A percentile compares a stretch with the other conserved stretches of the same genome.
These are phyloP conservation scores for Acrobasis repandana DNA, from an alignment of 2,888 invertebrate species.

Conservation along the genomic window DNA sequence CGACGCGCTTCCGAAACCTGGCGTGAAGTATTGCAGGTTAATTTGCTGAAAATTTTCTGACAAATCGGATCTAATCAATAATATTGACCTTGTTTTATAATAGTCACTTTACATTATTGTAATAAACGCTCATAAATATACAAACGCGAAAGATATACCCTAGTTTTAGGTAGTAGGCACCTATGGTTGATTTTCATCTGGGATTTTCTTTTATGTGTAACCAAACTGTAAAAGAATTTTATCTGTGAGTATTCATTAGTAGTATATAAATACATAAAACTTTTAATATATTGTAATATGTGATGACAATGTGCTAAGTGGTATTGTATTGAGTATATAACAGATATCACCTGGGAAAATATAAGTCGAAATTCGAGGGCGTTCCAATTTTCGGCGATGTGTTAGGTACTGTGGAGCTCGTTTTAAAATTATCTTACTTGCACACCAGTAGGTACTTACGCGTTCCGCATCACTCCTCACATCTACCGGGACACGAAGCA, in stretches of 20 bases:
- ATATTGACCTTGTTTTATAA: slow-evolving; percentile 1
- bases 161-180: neutral
- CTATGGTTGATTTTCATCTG: neutral
- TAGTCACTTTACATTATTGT: neutral
- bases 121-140: neutral
- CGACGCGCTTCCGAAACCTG: slow-evolving; percentile 34
- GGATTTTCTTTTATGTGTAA: neutral
- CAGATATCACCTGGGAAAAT: no score
- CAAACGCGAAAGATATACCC: neutral
- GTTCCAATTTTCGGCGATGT: slow-evolving; percentile 15
- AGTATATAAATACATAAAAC: no score
- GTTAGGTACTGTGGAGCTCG: slow-evolving; percentile 41
- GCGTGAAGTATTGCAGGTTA: slow-evolving; percentile 47
- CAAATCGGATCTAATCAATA: slow-evolving; percentile 1
- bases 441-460: slow-evolving; percentile 60
- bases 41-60: slow-evolving; percentile 1
- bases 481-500: slow-evolving; percentile 44
- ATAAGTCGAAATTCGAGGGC: neutral
- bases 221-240: no score
- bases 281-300: no score
- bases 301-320: no score
- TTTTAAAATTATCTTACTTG: slow-evolving; percentile 67
- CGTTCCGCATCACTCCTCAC: slow-evolving; percentile 51
- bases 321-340: no score
- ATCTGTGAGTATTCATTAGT: no score